Evolutionary conservation across 2,888 invertebrate genomes (phyloP).

Genomic region (Rhodophaea formosa): DNA sequence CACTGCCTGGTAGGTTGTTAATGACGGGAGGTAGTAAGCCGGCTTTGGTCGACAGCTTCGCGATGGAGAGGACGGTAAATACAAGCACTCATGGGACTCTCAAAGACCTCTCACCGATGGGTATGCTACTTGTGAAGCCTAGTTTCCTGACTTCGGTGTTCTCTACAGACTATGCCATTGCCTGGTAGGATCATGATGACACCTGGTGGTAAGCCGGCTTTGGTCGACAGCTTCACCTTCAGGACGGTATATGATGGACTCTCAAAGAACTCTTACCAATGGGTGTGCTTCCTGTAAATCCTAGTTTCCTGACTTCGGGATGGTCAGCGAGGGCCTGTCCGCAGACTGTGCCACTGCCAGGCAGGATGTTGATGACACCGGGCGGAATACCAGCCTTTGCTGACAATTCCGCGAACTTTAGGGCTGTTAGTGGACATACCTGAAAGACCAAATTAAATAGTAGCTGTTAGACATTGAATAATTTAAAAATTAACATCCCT

Average conservation of each 20-base stretch:
- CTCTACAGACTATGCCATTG: constrained; percentile 57
- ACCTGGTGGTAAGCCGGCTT: no score
- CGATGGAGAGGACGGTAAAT: no score
- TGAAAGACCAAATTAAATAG: constrained; percentile 34
- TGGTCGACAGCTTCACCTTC: no score
- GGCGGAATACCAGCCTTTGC: constrained; percentile 95
- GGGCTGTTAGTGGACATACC: constrained; percentile 94
- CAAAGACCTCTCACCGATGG: constrained; percentile 81
- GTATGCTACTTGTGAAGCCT: no score
- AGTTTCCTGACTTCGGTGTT: no score
- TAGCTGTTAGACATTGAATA: no score
- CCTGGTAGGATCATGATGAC: constrained; percentile 63
- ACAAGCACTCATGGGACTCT: no score
- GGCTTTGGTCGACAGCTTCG: no score
- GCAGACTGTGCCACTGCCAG: constrained; percentile 89
- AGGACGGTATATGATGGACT: no score
- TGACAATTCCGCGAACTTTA: constrained; percentile 96
- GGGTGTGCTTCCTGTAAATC: constrained; percentile 97
- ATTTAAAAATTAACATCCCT: no score
- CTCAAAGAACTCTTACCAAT: constrained; percentile 81
- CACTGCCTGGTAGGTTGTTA: no score
- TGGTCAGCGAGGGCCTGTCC: constrained; percentile 95
- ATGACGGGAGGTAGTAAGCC: no score
- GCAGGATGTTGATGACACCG: constrained; percentile 96
- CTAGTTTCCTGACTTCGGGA: constrained; percentile 92